Base-by-base conservation (phyloP, 2,113 vertebrate species). In the Sebastes fasciatus region DNA sequence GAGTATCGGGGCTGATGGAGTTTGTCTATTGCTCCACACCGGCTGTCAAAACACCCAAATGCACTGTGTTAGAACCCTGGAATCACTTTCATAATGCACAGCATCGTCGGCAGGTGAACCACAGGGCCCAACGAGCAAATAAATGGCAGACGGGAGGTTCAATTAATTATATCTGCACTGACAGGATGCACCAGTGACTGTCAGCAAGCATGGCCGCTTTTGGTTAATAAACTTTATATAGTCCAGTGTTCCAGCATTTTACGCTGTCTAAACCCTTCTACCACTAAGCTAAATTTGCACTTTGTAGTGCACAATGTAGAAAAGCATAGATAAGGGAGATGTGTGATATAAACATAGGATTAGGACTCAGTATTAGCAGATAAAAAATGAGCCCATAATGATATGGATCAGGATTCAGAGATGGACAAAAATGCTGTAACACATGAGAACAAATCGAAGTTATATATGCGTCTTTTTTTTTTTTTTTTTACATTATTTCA, bases 91-190 rank as follows among this genome's bases (percentile, higher is more conserved):
- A 23, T 66, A 58, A 58, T 65, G 26, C 14, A 1, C 12, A 64
- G 26, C 57, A 65, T 61, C 40, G 48, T 40, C 23, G 45, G 43
- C 67, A 70, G 26, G 49, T 12, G 67, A 70, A n/a, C 67, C 26
- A 42, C 67, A 0, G 26, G 34, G 64, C 63, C 6, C 13, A 42
- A 77, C 17, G 6, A 55, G 21, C 21, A 55, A 71, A 62, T 63
- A 69, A 66, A 76, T 5, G 34, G 51, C 60, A 60, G 48, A 70
- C 46, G 3, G 34, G 34, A 66, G 65, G n/a, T 55, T 75, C 55
- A 23, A 68, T 87, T 65, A 73, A 45, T 63, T 58, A 49, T 46
- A 72, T 83, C 60, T 40, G 42, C 66, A 72, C 61, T 40, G 77
- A 84, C 42, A 68, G 67, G 55, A 51, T 14, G 67, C 61, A 64